Percentiles rank a stretch among this genome's conserved stretches.
These are phyloP conservation scores for Nannobrachium achirus DNA, from an alignment of 2,113 vertebrate species.

Conservation along the genomic window DNA sequence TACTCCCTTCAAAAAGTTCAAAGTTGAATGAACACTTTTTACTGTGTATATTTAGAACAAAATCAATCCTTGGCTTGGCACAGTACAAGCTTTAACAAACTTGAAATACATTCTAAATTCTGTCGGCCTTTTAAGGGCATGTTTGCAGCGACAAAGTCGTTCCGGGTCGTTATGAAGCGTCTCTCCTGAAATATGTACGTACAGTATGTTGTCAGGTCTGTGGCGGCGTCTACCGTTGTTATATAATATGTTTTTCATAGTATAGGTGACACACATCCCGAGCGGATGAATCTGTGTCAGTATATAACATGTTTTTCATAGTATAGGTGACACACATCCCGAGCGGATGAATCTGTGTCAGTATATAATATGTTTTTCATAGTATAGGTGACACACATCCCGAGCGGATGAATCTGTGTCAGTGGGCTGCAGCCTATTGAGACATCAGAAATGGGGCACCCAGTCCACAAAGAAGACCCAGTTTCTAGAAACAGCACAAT, in stretches of 20 bases:
- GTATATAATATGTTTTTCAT: no score
- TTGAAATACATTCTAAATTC: no score
- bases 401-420: conserved; percentile 65
- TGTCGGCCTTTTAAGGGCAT: no score
- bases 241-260: conserved; percentile 27
- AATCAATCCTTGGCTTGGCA: no score
- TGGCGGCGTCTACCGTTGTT: neutral
- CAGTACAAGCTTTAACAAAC: no score
- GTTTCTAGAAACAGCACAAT: conserved; percentile 22
- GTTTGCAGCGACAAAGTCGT: neutral
- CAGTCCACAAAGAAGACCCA: conserved; percentile 27
- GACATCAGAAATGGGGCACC: conserved; percentile 55
- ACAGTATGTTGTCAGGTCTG: no score
- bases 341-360: conserved; percentile 54
- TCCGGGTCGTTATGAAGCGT: no score
- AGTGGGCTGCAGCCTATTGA: conserved; percentile 65
- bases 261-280: conserved; percentile 24
- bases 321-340: conserved; percentile 22
- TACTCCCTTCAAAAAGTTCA: no score
- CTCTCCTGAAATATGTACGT: conserved; percentile 5
- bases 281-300: conserved; percentile 55
- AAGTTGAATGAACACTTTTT: no score
- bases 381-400: conserved; percentile 25
- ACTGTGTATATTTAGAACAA: no score
- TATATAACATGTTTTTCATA: no score